Conservation (phyloP, 2,888 invertebrate species). For the Corbicula japonica region DNA sequence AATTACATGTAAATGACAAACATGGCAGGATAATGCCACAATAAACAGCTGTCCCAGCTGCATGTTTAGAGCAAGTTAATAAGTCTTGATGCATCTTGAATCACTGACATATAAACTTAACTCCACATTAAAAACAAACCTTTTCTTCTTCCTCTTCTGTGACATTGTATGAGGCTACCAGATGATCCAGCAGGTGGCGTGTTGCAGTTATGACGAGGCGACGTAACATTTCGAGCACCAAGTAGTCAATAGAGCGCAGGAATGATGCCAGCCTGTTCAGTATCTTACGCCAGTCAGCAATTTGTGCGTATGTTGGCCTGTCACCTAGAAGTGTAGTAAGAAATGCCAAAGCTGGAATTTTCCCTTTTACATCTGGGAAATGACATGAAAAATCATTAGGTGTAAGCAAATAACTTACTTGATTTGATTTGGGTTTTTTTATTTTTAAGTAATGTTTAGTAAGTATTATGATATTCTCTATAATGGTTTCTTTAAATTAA, state of each 20-base stretch:
- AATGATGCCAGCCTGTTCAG: slow-evolving; percentile 83
- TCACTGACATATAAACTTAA: not conserved
- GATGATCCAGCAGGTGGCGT: slow-evolving; percentile 79
- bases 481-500: too few species aligned
- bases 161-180: slow-evolving; percentile 80
- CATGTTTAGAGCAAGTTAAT: too few species aligned
- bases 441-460: too few species aligned
- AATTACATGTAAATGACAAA: too few species aligned
- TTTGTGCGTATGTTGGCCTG: slow-evolving; percentile 84
- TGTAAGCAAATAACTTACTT: too few species aligned
- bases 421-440: too few species aligned
- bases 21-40: too few species aligned
- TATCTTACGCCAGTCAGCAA: slow-evolving; percentile 86
- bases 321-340: slow-evolving; percentile 57
- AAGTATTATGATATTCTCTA: too few species aligned
- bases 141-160: slow-evolving; percentile 77
- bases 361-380: too few species aligned
- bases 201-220: slow-evolving; percentile 84
- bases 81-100: too few species aligned
- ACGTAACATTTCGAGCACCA: slow-evolving; percentile 84
- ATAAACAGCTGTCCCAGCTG: too few species aligned
- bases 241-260: slow-evolving; percentile 83
- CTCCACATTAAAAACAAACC: slow-evolving; percentile 38
- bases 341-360: not conserved
- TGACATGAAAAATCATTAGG: too few species aligned